Percentiles rank a stretch among this genome's conserved stretches.
Conservation (phyloP, 2,888 invertebrate genomes). For the Apoderus coryli region DNA sequence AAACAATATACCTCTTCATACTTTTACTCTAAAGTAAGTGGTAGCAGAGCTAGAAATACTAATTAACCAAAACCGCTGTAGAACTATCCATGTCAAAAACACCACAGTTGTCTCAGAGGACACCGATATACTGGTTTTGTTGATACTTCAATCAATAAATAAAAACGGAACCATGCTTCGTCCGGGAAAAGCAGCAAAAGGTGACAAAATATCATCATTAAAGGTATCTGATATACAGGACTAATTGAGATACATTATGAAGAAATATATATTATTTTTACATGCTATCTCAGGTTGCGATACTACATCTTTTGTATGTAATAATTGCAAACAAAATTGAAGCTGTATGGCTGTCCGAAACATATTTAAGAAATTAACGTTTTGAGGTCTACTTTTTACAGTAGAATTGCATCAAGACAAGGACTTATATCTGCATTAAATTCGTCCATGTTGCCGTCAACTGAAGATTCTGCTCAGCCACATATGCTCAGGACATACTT, state of each 20-base stretch:
- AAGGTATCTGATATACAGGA: constrained; percentile 4
- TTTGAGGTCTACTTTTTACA: constrained; percentile 1
- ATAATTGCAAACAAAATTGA: not conserved
- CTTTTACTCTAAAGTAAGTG: too few relatives aligned
- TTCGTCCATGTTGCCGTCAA: not conserved
- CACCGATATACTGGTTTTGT: constrained; percentile 6
- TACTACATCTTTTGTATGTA: constrained; percentile 1
- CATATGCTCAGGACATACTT: constrained; percentile 2
- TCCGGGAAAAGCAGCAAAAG: constrained; percentile 7
- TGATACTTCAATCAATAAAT: not conserved
- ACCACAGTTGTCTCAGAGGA: constrained; percentile 8
- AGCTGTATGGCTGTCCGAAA: constrained; percentile 1
- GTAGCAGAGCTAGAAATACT: too few relatives aligned
- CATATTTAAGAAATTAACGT: constrained; percentile 1
- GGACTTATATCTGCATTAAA: constrained; percentile 1
- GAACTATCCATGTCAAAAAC: constrained; percentile 6
- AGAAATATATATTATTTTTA: constrained; percentile 7
- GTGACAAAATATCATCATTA: constrained; percentile 7
- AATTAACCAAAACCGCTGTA: constrained; percentile 2
- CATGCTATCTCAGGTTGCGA: constrained; percentile 8
- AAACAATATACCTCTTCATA: too few relatives aligned
- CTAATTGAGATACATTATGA: too few relatives aligned
- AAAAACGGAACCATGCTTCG: constrained; percentile 6
- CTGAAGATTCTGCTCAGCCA: constrained; percentile 2
- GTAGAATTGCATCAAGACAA: constrained; percentile 3